Base-by-base conservation (phyloP, 2,888 invertebrate genomes). In the Dryomyza anilis region DNA sequence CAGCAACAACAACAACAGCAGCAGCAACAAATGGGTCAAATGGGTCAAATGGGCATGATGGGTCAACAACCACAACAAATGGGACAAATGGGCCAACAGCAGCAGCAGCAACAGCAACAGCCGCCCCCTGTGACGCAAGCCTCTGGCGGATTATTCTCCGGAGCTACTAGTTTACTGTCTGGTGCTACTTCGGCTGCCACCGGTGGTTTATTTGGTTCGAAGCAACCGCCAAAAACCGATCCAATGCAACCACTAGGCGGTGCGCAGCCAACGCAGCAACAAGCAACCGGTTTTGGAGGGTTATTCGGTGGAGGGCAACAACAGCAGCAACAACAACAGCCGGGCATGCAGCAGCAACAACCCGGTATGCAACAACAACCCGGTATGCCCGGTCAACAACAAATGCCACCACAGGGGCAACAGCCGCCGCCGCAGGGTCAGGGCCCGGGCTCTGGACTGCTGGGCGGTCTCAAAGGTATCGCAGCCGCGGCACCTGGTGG, bases 391-490 rank as follows among this genome's bases (percentile, higher is more conserved):
- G 69, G 65, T n/a, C 74, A 69, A 64, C 78, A 85, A 82, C 78
- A 89, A 87, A 71, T 77, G 77, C 78, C 78, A 73, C 80, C 76
- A 64, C 80, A 79, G 72, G 74, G 73, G 57, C 74, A 84, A 68
- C 75, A 74, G 70, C 76, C 78, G 43, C 80, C 78, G 81, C 85
- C 86, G 48, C 78, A 80, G 65, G 70, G 74, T 16, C 76, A 75
- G 68, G 80, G 78, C 19, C 81, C 81, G 66, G 94, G 93, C 84
- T 87, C 94, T 73, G 94, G 94, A 90, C 93, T 94, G 83, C 94
- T 94, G 84, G 89, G 94, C 71, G 94, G 94, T 90, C 93, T 94
- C 81, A 94, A 94, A 84, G 89, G 94, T 81, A 89, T 92, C 76
- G 94, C 94, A 82, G 93, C 94, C 86, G 92, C 94, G 64, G 81